Percentiles rank a stretch among this genome's conserved stretches.
Conservation (phyloP, 2,888 invertebrate species). For the Drosophila buzzatii region DNA sequence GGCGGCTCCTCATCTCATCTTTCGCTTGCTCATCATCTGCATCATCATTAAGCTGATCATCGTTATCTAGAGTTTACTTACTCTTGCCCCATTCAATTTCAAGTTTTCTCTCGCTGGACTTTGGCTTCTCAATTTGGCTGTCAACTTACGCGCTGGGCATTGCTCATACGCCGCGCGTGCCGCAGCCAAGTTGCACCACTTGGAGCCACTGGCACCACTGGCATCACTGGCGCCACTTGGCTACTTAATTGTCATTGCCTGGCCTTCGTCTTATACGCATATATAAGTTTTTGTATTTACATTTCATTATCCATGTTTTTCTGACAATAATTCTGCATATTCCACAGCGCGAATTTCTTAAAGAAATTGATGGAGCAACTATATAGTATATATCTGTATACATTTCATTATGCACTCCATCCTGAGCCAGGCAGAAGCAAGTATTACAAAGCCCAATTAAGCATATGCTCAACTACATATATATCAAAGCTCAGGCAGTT, state of each 20-base stretch:
- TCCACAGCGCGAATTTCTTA: constrained; percentile 17
- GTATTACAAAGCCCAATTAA: neutral
- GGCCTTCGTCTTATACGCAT: constrained; percentile 9
- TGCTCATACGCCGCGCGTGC: constrained; percentile 36
- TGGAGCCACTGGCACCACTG: constrained; percentile 7
- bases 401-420: no score
- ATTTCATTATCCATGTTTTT: constrained; percentile 41
- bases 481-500: no score
- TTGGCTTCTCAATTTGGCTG: constrained; percentile 45
- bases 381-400: neutral
- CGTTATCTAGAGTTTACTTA: constrained; percentile 35
- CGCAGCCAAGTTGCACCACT: neutral
- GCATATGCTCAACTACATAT: neutral
- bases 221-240: constrained; percentile 26
- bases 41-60: constrained; percentile 13
- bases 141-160: constrained; percentile 37
- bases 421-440: neutral
- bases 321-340: constrained; percentile 54
- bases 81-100: constrained; percentile 35
- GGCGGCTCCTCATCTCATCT: neutral
- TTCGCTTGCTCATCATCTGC: neutral
- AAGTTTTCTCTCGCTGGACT: constrained; percentile 38
- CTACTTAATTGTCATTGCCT: constrained; percentile 21
- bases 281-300: constrained; percentile 10
- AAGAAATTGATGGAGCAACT: neutral